phyloP scores from a whole-genome alignment of 53 echinoderm and acorn worm genomes.

The Holothuria scabra region DNA sequence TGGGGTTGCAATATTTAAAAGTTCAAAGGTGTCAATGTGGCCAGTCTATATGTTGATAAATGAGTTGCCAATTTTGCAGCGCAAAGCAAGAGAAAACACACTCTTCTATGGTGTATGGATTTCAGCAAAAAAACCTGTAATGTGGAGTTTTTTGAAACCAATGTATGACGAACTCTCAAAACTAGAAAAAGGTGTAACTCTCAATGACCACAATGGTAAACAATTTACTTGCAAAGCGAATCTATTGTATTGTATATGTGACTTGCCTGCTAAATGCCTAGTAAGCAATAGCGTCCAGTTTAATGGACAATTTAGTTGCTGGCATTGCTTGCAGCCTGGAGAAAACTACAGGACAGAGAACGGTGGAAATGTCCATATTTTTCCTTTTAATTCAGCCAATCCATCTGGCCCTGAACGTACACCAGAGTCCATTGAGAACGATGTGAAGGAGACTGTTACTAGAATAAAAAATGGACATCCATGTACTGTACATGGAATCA shows the following conservation, averaged over 20 bases:
- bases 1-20: conserved; percentile 52
- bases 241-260: conserved; percentile 57
- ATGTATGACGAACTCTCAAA: conserved; percentile 28
- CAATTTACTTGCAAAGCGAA: conserved; percentile 35
- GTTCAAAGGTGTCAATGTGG: conserved; percentile 60
- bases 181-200: conserved; percentile 48
- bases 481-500: conserved; percentile 51
- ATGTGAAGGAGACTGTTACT: conserved; percentile 2
- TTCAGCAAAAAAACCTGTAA: conserved; percentile 40
- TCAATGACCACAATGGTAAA: conserved; percentile 35
- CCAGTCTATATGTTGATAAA: conserved; percentile 55
- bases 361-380: conserved; percentile 56
- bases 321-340: conserved; percentile 56
- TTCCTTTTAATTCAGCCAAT: conserved; percentile 40
- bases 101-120: conserved; percentile 57
- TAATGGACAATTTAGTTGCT: conserved; percentile 57
- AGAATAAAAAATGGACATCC: conserved; percentile 38
- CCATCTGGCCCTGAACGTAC: conserved; percentile 54
- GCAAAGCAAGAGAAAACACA: conserved; percentile 49
- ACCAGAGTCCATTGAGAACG: neutral
- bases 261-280: conserved; percentile 55
- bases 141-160: conserved; percentile 61
- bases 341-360: conserved; percentile 55
- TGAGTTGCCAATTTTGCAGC: conserved; percentile 47
- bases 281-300: conserved; percentile 58